phyloP scores from a whole-genome alignment of 1,140 invertebrate species.

The Pogonus chalceus region DNA sequence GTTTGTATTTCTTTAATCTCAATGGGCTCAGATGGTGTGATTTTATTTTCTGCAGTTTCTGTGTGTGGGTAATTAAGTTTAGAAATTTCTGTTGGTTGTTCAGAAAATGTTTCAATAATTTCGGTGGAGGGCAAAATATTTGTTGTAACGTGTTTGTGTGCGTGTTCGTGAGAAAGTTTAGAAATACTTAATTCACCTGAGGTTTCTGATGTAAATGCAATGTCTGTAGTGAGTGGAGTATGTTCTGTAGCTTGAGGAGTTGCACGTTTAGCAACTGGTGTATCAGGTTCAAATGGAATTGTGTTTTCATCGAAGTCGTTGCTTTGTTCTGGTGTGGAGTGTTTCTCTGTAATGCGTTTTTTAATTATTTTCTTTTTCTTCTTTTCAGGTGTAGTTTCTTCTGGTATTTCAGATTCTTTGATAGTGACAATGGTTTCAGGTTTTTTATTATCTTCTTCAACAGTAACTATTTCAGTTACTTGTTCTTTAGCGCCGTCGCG shows the following conservation, averaged over 20 bases:
- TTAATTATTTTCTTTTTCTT: conserved; percentile 1
- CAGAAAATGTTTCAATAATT: neutral
- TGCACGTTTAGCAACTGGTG: neutral
- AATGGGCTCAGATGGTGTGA: no score
- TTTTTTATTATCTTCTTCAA: conserved; percentile 29
- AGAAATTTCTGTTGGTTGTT: neutral
- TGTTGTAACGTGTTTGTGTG: neutral
- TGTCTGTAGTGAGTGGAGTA: conserved; percentile 1
- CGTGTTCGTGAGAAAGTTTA: neutral
- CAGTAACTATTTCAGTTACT: conserved; percentile 25
- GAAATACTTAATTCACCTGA: neutral
- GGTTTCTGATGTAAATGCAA: neutral
- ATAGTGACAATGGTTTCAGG: conserved; percentile 20
- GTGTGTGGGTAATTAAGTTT: neutral
- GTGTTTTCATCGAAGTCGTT: neutral
- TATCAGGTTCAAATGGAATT: neutral
- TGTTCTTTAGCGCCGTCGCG: conserved; percentile 2
- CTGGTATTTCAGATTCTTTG: conserved; percentile 20
- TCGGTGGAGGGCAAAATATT: neutral
- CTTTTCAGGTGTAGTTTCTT: conserved; percentile 23
- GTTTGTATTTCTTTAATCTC: no score
- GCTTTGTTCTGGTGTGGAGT: neutral
- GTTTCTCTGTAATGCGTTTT: neutral
- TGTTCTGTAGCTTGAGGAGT: neutral
- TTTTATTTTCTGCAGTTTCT: neutral